Evolutionary conservation across 2,888 invertebrate species (phyloP).

Genomic region (Micropterix aruncella): DNA sequence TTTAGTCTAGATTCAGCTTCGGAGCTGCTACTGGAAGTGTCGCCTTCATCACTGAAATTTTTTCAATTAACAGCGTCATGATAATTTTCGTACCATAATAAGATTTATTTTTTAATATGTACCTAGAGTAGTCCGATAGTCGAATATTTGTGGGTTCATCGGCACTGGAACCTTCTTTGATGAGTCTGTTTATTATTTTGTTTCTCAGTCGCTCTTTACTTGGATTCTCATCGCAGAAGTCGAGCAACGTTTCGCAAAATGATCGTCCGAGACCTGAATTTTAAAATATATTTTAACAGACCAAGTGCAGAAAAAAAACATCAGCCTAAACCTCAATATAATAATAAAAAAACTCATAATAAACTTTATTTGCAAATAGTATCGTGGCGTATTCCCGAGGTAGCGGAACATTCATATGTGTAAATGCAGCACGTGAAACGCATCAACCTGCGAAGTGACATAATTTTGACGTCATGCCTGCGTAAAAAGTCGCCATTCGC

Average conservation of each 20-base stretch:
- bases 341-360: constrained; percentile 4
- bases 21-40: constrained; percentile 57
- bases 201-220: constrained; percentile 65
- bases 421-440: no score
- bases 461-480: no score
- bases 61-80: constrained; percentile 3
- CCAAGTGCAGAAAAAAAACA: constrained; percentile 42
- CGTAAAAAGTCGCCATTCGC: no score
- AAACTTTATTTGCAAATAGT: background rate
- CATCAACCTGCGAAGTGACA: no score
- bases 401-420: no score
- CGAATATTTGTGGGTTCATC: constrained; percentile 80
- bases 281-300: background rate
- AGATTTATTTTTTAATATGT: constrained; percentile 11
- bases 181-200: constrained; percentile 66
- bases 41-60: constrained; percentile 58
- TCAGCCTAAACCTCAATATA: constrained; percentile 7
- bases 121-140: constrained; percentile 82
- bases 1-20: constrained; percentile 50
- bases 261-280: constrained; percentile 58
- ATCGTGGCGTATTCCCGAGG: background rate
- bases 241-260: constrained; percentile 85
- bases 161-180: constrained; percentile 75
- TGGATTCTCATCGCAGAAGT: constrained; percentile 80
- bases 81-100: background rate